Conservation (phyloP, 2,888 invertebrate species). For the Uropetala carovei region DNA sequence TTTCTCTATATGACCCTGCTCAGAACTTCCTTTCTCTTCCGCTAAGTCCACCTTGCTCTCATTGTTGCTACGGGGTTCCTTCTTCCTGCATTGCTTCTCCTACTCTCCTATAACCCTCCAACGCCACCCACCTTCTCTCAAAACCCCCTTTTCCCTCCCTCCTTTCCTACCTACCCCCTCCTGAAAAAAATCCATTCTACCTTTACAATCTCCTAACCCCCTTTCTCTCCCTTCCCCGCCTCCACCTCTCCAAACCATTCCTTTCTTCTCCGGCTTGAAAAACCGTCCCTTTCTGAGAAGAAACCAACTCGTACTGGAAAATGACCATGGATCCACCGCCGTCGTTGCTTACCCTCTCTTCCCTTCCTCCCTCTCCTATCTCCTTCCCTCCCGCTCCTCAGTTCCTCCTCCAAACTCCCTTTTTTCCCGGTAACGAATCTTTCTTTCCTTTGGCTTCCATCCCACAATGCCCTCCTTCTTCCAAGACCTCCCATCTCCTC, state of each 20-base stretch:
- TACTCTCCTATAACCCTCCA: no score
- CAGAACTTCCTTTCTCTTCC: conserved; percentile 25
- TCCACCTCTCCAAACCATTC: conserved; percentile 45
- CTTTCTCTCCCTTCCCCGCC: background rate
- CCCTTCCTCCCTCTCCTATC: background rate
- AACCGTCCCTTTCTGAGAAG: conserved; percentile 45
- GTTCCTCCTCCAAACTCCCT: background rate
- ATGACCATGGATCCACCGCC: conserved; percentile 50
- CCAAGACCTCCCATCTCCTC: background rate
- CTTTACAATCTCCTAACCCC: background rate
- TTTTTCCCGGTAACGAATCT: background rate
- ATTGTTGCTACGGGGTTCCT: background rate
- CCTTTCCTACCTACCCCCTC: background rate
- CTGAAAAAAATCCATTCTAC: conserved; percentile 11
- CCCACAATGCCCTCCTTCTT: background rate
- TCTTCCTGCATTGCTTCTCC: background rate
- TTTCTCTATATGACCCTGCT: conserved; percentile 10
- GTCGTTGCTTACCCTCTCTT: conserved; percentile 32
- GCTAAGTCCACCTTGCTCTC: conserved; percentile 17
- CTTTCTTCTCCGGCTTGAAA: background rate
- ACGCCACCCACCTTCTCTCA: background rate
- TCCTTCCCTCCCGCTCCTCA: background rate
- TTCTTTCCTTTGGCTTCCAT: background rate
- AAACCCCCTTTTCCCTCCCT: background rate
- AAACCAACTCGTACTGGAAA: conserved; percentile 54